Base-by-base conservation (phyloP, 2,113 vertebrate species). In the Hemibagrus wyckioides region DNA sequence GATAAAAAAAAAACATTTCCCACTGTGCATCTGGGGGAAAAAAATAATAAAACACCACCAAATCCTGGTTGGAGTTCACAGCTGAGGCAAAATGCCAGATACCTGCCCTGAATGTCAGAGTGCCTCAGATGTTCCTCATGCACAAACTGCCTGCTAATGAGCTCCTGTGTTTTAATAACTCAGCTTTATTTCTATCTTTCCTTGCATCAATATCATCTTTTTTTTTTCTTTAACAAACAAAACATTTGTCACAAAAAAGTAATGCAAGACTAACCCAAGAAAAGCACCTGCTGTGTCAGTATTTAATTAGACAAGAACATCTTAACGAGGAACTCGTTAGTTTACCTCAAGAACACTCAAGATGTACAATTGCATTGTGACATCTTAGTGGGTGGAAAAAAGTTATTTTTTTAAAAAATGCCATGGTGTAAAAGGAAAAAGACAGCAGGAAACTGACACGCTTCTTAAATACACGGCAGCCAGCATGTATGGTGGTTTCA, bases 111-210 rank as follows among this genome's bases (percentile, higher is more conserved):
- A 87, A 83, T 77, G 81, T 54, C 86, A 65, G 41, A 65, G 39
- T 44, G 81, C 59, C 86, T 87, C 86, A 83, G 86, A 77, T 83
- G 86, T 83, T 83, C 81, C 33, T 30, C n/a, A 50, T 17, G 56
- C 71, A 61, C 80, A 82, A 82, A 76, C 63, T 19, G 81, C 82
- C 71, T 67, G 48, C 86, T 87, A 87, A 87, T 83, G 86, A 87
- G 69, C 81, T 79, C 81, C 59, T 48, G 71, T 30, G 39, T 87
- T 82, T 79, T 83, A 83, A 83, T 77, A 84, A 83, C 56, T 65
- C 80, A 67, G 57, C 39, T 52, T 50, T 87, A 7, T 33, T 87
- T 77, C n/a, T n/a, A n/a, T n/a, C 56, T 65, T 61, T 63, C 9
- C 61, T 81, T 84, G 63, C 4, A 39, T 86, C 61, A 41, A 81